Conservation (phyloP, 2,113 vertebrate genomes). For the Dermatemys mawii region DNA sequence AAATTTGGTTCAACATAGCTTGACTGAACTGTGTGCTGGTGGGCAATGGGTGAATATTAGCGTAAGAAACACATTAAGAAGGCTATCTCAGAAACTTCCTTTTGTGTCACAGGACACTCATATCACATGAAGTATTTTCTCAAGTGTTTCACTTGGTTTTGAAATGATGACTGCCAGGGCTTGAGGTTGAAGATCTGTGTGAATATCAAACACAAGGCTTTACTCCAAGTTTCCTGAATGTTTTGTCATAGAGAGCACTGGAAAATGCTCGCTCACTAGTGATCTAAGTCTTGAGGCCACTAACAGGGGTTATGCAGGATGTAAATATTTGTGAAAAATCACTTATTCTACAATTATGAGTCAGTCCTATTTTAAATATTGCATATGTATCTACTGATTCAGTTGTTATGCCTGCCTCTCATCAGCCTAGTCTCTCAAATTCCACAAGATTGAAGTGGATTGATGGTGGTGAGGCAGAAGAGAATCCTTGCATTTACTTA, state of each 20-base stretch:
- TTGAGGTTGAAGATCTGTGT: background rate
- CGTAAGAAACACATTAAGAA: background rate
- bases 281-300: background rate
- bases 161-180: background rate
- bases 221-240: background rate
- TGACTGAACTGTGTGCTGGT: background rate
- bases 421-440: background rate
- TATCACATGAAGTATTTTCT: background rate
- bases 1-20: background rate
- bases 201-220: background rate
- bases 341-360: background rate
- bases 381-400: background rate
- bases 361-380: background rate
- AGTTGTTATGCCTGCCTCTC: background rate
- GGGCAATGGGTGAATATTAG: background rate
- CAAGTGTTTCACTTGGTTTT: background rate
- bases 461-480: background rate
- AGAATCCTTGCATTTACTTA: background rate
- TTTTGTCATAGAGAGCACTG: background rate
- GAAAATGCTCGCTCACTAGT: background rate
- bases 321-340: accelerated
- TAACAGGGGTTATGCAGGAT: background rate
- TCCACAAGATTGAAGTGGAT: background rate
- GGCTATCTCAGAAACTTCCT: background rate
- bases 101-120: background rate